Conservation (phyloP, 2,113 vertebrate species). For the Chascanopsetta lugubris region DNA sequence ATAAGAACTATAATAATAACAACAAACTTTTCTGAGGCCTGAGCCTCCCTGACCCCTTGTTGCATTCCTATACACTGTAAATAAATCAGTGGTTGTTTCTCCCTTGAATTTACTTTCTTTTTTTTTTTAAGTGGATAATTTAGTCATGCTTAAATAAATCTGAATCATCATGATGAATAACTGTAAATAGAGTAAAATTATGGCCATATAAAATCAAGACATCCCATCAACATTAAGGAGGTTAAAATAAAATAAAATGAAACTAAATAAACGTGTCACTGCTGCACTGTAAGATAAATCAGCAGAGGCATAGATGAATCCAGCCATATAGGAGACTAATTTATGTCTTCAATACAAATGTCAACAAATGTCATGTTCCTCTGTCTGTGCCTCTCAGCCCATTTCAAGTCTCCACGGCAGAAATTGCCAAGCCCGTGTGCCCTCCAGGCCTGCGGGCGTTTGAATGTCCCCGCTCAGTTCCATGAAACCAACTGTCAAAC, state of each 20-base stretch:
- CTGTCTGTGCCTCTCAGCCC: background rate
- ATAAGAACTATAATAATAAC: too few species aligned
- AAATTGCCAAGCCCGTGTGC: background rate
- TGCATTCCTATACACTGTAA: too few species aligned
- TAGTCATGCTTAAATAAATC: too few species aligned
- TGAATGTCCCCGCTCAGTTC: conserved; percentile 2
- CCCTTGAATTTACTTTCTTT: too few species aligned
- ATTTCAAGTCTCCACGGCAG: background rate
- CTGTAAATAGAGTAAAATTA: too few species aligned
- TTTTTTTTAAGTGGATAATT: too few species aligned
- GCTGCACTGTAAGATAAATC: background rate
- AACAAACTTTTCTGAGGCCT: too few species aligned
- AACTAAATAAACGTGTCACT: background rate
- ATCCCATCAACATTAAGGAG: too few species aligned
- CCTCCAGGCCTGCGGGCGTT: background rate
- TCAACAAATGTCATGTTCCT: background rate
- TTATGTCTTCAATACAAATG: conserved; percentile 4
- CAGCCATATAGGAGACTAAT: background rate
- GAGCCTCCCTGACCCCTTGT: too few species aligned
- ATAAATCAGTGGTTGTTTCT: too few species aligned
- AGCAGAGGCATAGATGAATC: background rate
- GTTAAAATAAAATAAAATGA: background rate
- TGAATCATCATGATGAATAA: too few species aligned
- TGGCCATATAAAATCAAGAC: too few species aligned
- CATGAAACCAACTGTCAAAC: conserved; percentile 28